These are phyloP conservation scores for Gadopsis marmoratus DNA, from an alignment of 2,797 vertebrate genomes.

Conservation along the genomic window DNA sequence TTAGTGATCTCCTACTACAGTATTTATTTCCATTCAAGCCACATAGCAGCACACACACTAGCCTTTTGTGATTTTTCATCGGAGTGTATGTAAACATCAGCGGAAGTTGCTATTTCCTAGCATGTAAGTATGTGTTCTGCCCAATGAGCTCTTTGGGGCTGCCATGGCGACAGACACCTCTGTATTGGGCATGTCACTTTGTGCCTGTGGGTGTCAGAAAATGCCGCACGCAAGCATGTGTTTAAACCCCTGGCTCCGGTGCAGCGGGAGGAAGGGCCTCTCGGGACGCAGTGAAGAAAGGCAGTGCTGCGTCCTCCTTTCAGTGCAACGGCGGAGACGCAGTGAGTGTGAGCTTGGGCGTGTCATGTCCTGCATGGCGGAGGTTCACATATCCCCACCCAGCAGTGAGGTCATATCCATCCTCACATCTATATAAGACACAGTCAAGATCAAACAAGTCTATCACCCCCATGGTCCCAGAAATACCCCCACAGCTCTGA, in stretches of 20 bases:
- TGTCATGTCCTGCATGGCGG: conserved; percentile 56
- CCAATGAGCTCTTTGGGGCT: conserved; percentile 49
- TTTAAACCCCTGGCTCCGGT: conserved; percentile 71
- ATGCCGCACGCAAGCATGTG: conserved; percentile 67
- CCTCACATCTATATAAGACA: conserved; percentile 52
- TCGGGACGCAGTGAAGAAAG: conserved; percentile 57
- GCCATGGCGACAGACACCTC: conserved; percentile 79
- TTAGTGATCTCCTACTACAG: conserved; percentile 1
- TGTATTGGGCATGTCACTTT: conserved; percentile 56
- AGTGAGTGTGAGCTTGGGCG: conserved; percentile 66
- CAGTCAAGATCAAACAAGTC: conserved; percentile 65
- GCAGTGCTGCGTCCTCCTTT: conserved; percentile 57
- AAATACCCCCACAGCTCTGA: conserved; percentile 34
- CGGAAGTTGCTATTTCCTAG: conserved; percentile 37
- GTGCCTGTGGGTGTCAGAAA: conserved; percentile 72
- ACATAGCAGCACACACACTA: conserved; percentile 24
- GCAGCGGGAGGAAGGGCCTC: conserved; percentile 69
- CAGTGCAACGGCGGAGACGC: conserved; percentile 57
- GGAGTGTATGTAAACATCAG: conserved; percentile 53
- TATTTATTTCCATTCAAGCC: conserved; percentile 24
- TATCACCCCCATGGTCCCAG: conserved; percentile 36
- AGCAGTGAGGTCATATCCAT: conserved; percentile 46
- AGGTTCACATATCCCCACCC: conserved; percentile 43
- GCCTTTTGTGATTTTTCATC: conserved; percentile 43
- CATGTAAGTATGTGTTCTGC: conserved; percentile 53